phyloP scores from a whole-genome alignment of 1,140 invertebrate genomes.

The Tigriopus japonicus region DNA sequence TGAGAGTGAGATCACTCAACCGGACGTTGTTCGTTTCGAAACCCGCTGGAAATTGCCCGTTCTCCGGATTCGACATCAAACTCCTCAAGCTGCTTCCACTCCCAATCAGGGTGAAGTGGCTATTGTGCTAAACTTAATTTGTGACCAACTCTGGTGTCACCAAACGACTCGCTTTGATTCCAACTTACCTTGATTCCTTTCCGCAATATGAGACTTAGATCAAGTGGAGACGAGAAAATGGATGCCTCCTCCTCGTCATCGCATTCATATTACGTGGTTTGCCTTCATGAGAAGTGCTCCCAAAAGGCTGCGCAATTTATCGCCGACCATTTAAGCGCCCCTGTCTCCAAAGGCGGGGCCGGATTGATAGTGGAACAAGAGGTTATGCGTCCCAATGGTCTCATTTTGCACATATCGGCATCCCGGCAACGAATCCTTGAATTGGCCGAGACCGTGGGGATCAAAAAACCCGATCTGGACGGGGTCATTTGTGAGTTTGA shows the following conservation, averaged over 20 bases:
- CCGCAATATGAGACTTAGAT: not conserved
- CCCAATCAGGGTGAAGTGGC: not conserved
- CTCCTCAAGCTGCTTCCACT: not conserved
- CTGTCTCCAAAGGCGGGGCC: not conserved
- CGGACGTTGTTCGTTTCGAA: not conserved
- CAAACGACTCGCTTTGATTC: not conserved
- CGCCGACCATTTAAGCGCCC: not conserved
- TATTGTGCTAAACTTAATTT: not conserved
- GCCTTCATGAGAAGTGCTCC: conserved; percentile 8
- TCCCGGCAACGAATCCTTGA: not conserved
- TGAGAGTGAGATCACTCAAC: not conserved
- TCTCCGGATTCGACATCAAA: not conserved
- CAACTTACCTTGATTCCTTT: not conserved
- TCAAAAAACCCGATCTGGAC: not conserved
- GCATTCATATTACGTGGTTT: not conserved
- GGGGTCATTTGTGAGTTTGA: not conserved
- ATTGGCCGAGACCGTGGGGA: conserved; percentile 2
- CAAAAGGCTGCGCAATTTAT: conserved; percentile 7
- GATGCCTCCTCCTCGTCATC: too few species aligned
- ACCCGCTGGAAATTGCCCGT: not conserved
- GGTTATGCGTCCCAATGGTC: not conserved
- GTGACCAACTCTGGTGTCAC: not conserved
- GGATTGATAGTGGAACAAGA: not conserved
- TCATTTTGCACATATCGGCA: conserved; percentile 3
- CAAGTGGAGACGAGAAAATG: not conserved